Conservation (phyloP, 2,113 vertebrate species). For the Hippoglossus stenolepis region DNA sequence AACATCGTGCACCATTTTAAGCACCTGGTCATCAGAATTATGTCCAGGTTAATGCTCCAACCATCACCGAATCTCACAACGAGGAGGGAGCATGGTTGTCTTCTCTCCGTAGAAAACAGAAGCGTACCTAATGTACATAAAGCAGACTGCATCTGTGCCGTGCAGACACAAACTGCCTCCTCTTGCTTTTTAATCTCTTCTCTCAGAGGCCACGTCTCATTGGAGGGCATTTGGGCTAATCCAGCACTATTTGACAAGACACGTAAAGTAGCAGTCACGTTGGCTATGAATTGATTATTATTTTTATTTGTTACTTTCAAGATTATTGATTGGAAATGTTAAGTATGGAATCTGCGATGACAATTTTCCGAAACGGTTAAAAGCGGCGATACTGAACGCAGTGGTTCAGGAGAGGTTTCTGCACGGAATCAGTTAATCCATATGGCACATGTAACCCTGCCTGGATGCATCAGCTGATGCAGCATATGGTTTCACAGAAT, state of each 20-base stretch:
- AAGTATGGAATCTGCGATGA: not conserved
- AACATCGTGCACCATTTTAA: not conserved
- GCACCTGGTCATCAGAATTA: slow-evolving; percentile 9
- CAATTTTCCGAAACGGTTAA: not conserved
- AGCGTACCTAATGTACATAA: slow-evolving; percentile 13
- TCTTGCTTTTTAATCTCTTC: slow-evolving; percentile 46
- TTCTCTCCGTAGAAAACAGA: slow-evolving; percentile 3
- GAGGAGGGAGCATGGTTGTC: not conserved
- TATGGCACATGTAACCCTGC: slow-evolving; percentile 11
- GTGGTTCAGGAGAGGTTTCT: not conserved
- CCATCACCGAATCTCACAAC: slow-evolving; percentile 1
- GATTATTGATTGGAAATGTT: not conserved
- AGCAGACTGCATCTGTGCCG: not conserved
- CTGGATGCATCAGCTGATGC: slow-evolving; percentile 19
- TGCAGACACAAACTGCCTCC: slow-evolving; percentile 33
- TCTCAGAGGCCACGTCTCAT: slow-evolving; percentile 38
- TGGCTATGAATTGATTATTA: not conserved
- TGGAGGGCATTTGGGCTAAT: slow-evolving; percentile 51
- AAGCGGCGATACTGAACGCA: not conserved
- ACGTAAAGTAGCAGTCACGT: not conserved
- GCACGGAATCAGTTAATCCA: not conserved
- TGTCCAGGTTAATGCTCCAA: slow-evolving; percentile 12
- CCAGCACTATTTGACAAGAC: slow-evolving; percentile 43
- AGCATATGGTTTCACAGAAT: slow-evolving; percentile 27
- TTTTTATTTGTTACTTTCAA: not conserved